Evolutionary conservation across 2,888 invertebrate genomes (phyloP).

Genomic region (Syrphus vitripennis): DNA sequence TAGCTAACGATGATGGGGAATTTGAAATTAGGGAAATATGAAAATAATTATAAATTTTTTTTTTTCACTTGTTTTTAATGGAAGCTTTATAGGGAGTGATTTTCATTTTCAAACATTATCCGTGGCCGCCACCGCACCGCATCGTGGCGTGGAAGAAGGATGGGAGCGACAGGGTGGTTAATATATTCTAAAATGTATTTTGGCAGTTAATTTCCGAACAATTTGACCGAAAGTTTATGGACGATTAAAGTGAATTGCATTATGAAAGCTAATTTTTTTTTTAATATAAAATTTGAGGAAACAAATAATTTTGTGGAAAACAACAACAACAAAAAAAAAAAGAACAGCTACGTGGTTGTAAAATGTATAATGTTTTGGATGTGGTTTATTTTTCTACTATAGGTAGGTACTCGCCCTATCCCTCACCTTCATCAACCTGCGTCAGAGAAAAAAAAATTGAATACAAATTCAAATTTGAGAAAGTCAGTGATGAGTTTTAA

Average conservation of each 20-base stretch:
- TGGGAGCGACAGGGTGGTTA: not conserved
- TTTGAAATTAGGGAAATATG: slow-evolving; percentile 52
- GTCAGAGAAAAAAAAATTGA: not conserved
- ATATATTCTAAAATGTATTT: slow-evolving; percentile 58
- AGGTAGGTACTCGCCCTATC: not conserved
- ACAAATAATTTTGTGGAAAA: not conserved
- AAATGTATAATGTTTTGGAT: not conserved
- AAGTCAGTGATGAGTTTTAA: slow-evolving; percentile 1
- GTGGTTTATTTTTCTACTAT: not conserved
- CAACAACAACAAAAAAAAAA: not conserved
- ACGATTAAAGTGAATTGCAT: slow-evolving; percentile 50
- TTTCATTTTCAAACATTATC: slow-evolving; percentile 6
- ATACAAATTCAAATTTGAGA: not conserved
- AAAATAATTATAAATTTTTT: slow-evolving; percentile 60
- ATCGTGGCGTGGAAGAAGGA: not conserved
- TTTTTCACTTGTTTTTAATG: slow-evolving; percentile 21
- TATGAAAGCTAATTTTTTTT: slow-evolving; percentile 20
- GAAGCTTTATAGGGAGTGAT: slow-evolving; percentile 17
- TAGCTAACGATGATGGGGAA: slow-evolving; percentile 18
- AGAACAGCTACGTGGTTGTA: not conserved
- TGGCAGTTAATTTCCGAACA: slow-evolving; percentile 48
- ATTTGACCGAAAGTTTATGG: slow-evolving; percentile 49
- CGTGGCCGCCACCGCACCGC: not conserved
- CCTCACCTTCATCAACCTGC: not conserved
- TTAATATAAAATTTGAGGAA: not conserved